Evolutionary conservation across 2,113 vertebrate genomes (phyloP).

Genomic region (Mastomys coucha): DNA sequence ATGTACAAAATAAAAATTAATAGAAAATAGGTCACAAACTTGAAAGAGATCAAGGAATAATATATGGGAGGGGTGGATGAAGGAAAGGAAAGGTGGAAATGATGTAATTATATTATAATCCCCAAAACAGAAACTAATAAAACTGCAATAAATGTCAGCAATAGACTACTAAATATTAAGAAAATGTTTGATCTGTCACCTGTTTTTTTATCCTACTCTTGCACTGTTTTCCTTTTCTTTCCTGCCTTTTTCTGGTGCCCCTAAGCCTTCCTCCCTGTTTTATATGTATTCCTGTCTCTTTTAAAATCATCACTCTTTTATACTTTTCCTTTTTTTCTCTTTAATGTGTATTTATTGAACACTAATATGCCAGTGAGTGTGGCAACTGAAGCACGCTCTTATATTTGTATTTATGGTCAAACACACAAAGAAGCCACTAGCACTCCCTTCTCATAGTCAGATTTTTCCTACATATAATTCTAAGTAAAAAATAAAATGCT

Average conservation of each 20-base stretch:
- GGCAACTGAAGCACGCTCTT: not conserved
- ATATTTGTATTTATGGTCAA: not conserved
- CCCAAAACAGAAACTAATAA: not conserved
- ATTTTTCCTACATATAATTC: not conserved
- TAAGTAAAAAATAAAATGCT: not conserved
- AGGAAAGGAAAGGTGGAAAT: not conserved
- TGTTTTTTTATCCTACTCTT: not conserved
- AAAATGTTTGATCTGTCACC: not conserved
- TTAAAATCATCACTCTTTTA: not conserved
- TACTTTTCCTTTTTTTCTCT: not conserved
- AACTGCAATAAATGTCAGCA: not conserved
- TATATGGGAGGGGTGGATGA: not conserved
- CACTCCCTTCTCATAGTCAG: not conserved
- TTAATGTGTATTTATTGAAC: not conserved
- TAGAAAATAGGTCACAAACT: not conserved
- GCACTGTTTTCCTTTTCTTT: not conserved
- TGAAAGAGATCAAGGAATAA: not conserved
- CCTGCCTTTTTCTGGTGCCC: not conserved
- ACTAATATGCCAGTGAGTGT: not conserved
- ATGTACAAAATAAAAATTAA: not conserved
- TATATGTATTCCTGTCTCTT: not conserved
- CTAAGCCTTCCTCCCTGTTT: not conserved
- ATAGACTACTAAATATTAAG: not conserved
- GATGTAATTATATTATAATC: not conserved
- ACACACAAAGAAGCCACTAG: not conserved